phyloP scores from a whole-genome alignment of 1,140 invertebrate genomes.

The Callitettix versicolor region DNA sequence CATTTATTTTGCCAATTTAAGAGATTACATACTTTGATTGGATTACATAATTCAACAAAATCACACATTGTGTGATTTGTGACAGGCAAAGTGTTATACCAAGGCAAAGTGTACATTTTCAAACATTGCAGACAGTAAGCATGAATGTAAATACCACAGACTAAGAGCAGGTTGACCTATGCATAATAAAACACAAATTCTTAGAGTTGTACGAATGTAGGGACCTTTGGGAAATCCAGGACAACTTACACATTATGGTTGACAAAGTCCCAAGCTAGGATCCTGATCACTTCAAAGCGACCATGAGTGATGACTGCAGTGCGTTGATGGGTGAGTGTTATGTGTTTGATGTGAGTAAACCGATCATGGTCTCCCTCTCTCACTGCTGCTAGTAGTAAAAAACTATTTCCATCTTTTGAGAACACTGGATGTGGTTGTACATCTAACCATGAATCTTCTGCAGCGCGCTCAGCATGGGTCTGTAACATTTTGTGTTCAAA shows the following conservation, averaged over 20 bases:
- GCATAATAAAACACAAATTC: too few relatives aligned
- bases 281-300: conserved; percentile 70
- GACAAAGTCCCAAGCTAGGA: conserved; percentile 75
- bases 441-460: conserved; percentile 74
- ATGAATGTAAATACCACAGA: too few relatives aligned
- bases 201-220: too few relatives aligned
- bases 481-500: conserved; percentile 29
- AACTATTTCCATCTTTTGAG: conserved; percentile 68
- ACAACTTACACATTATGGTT: conserved; percentile 67
- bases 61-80: too few relatives aligned
- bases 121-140: too few relatives aligned
- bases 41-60: too few relatives aligned
- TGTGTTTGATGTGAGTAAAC: conserved; percentile 81
- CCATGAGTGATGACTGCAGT: conserved; percentile 80
- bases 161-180: too few relatives aligned
- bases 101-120: too few relatives aligned
- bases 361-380: conserved; percentile 70
- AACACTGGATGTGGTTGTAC: conserved; percentile 74
- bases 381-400: conserved; percentile 69
- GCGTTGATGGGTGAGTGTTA: conserved; percentile 67
- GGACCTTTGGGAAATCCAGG: too few relatives aligned
- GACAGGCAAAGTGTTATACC: too few relatives aligned
- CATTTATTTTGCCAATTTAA: too few relatives aligned
- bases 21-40: too few relatives aligned
- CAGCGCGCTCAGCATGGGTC: conserved; percentile 67